Percentiles rank a stretch among this genome's conserved stretches.
Conservation (phyloP, 2,113 vertebrate genomes). For the Pavo muticus region DNA sequence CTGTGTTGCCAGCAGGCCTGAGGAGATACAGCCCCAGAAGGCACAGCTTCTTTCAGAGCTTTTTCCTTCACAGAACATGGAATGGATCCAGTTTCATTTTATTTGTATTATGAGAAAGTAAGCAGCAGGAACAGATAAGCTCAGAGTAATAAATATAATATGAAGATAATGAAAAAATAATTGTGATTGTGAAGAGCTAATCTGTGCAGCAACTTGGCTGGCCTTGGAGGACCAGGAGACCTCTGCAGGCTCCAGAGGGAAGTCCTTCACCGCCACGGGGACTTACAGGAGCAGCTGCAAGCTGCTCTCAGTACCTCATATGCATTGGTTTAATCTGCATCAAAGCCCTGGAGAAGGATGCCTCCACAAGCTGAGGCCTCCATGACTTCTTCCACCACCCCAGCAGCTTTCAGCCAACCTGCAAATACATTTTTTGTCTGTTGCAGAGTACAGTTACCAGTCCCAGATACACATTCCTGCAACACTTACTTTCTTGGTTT, state of each 20-base stretch:
- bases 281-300: not conserved
- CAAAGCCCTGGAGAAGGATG: not conserved
- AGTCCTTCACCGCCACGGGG: not conserved
- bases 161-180: not conserved
- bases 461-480: not conserved
- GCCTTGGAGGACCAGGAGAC: constrained; percentile 7
- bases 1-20: not conserved
- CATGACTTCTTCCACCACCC: not conserved
- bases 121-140: constrained; percentile 25
- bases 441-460: not conserved
- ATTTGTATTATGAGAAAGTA: constrained; percentile 9
- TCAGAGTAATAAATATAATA: not conserved
- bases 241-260: constrained; percentile 55
- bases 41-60: not conserved
- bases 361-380: not conserved
- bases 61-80: not conserved
- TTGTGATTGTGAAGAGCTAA: not conserved
- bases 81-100: not conserved
- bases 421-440: not conserved
- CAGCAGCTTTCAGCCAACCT: not conserved
- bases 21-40: not conserved
- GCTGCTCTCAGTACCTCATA: not conserved
- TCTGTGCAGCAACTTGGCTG: not conserved
- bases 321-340: not conserved
- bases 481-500: not conserved